phyloP scores from a whole-genome alignment of 2,888 invertebrate genomes.

The Heliconius ethilla region DNA sequence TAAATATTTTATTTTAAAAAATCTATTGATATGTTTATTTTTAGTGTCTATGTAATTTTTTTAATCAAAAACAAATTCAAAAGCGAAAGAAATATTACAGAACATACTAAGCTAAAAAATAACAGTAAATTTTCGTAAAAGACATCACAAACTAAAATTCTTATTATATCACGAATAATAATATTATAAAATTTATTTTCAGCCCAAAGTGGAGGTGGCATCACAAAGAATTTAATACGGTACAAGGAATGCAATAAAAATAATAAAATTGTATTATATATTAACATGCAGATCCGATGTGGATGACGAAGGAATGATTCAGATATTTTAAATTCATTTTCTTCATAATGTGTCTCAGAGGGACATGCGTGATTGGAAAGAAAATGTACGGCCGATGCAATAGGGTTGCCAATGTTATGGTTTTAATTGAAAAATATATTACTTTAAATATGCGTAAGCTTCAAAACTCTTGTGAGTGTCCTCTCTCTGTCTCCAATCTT shows the following conservation, averaged over 20 bases:
- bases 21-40: neutral
- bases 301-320: conserved; percentile 26
- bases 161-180: neutral
- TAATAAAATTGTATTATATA: conserved; percentile 19
- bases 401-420: conserved; percentile 18
- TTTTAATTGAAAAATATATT: neutral
- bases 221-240: neutral
- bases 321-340: conserved; percentile 26
- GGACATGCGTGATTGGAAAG: conserved; percentile 31
- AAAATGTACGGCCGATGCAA: conserved; percentile 9
- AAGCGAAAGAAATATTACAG: neutral
- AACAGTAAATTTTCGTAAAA: neutral
- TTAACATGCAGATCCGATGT: conserved; percentile 23
- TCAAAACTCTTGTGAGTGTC: too few relatives aligned
- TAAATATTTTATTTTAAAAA: neutral
- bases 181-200: neutral
- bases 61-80: neutral
- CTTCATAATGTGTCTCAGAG: conserved; percentile 33
- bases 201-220: neutral
- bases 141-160: neutral
- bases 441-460: neutral
- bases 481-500: neutral
- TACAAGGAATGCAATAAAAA: conserved; percentile 12
- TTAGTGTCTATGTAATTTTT: too few relatives aligned
- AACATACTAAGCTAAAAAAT: neutral